Evolutionary conservation across 1,140 invertebrate species (phyloP).

Genomic region (Oscheius sp.): DNA sequence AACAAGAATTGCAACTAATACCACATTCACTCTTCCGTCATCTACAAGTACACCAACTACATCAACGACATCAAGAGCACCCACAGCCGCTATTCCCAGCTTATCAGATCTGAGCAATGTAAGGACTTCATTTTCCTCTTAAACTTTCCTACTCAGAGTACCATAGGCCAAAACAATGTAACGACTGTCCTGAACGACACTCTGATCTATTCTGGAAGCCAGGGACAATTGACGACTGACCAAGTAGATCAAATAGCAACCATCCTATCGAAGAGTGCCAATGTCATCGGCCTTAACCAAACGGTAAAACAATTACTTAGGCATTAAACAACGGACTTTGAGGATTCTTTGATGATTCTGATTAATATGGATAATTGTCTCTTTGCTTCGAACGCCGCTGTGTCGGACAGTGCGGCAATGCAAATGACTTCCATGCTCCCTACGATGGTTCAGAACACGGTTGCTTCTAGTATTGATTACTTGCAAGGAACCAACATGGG

Average conservation of each 20-base stretch:
- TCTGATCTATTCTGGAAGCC: background rate
- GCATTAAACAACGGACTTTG: background rate
- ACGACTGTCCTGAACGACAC: slow-evolving; percentile 14
- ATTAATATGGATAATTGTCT: slow-evolving; percentile 17
- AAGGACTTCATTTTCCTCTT: background rate
- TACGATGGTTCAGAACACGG: slow-evolving; percentile 15
- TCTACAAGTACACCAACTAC: background rate
- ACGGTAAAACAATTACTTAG: background rate
- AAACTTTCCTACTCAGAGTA: background rate
- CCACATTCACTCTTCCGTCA: background rate
- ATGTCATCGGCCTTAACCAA: background rate
- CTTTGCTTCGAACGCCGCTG: background rate
- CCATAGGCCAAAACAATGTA: slow-evolving; percentile 12
- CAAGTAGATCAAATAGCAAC: slow-evolving; percentile 22
- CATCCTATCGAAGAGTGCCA: slow-evolving; percentile 21
- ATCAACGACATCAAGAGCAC: background rate
- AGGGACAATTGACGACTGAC: background rate
- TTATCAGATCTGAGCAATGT: slow-evolving; percentile 28
- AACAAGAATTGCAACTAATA: background rate
- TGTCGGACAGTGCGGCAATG: background rate
- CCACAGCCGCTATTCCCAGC: background rate
- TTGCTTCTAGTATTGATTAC: background rate
- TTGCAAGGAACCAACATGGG: slow-evolving; percentile 16
- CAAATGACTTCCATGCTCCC: background rate
- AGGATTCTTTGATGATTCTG: slow-evolving; percentile 14